Evolutionary conservation across 2,113 vertebrate species (phyloP).

Genomic region (Stegostoma tigrinum): DNA sequence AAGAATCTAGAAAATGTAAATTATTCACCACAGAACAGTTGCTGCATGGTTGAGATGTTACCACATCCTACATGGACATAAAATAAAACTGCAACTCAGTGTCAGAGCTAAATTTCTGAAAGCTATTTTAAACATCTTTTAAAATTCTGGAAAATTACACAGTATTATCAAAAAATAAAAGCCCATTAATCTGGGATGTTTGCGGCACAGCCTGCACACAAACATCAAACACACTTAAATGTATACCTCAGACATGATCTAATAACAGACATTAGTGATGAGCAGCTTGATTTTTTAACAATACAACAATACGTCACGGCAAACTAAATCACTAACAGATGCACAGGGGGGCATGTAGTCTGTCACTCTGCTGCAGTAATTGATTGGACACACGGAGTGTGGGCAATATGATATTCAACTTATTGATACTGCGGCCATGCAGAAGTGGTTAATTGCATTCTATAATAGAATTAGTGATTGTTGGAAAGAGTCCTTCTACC

Average conservation of each 20-base stretch:
- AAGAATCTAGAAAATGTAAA: background rate
- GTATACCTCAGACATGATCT: constrained; percentile 35
- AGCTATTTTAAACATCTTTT: constrained; percentile 27
- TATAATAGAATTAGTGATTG: background rate
- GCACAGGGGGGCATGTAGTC: background rate
- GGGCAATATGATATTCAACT: background rate
- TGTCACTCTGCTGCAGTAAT: constrained; percentile 30
- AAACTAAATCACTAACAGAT: constrained; percentile 31
- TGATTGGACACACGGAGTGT: background rate
- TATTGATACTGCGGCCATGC: background rate
- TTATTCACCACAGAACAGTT: background rate
- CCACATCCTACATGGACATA: background rate
- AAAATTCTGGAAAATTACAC: constrained; percentile 27
- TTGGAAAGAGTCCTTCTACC: background rate
- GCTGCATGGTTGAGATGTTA: background rate
- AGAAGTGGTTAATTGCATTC: constrained; percentile 9
- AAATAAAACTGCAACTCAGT: background rate
- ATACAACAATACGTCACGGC: constrained; percentile 20
- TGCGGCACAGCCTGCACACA: background rate
- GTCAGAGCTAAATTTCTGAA: background rate
- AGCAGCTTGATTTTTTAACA: constrained; percentile 34
- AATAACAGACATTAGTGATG: constrained; percentile 25
- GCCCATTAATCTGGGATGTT: constrained; percentile 20
- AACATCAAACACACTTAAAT: constrained; percentile 35
- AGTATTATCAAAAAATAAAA: constrained; percentile 25